These are phyloP conservation scores for Nesogale talazaci DNA, from an alignment of 2,113 vertebrate genomes.

Conservation along the genomic window DNA sequence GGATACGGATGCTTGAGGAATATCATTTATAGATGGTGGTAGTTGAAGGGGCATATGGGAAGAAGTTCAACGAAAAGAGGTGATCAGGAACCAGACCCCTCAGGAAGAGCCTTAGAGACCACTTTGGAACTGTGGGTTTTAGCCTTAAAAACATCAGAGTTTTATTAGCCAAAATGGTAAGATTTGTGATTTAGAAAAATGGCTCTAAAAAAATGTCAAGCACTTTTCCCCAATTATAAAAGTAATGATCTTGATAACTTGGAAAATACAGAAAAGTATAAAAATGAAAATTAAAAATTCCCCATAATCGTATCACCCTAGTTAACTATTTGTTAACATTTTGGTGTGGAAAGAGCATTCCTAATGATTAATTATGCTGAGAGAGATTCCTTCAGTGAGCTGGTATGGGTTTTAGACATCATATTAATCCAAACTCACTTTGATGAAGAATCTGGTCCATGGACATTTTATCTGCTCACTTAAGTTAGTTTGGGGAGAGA, in stretches of 20 bases:
- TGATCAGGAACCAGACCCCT: not conserved
- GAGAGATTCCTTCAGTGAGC: not conserved
- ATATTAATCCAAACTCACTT: rapidly evolving
- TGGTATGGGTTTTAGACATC: rapidly evolving
- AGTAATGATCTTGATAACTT: constrained; percentile 39
- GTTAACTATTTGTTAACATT: not conserved
- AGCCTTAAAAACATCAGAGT: not conserved
- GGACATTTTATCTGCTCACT: not conserved
- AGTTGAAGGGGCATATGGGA: not conserved
- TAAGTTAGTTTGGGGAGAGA: not conserved
- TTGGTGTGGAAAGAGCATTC: constrained; percentile 32
- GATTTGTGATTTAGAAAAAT: not conserved
- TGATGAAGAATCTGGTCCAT: not conserved
- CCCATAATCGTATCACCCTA: not conserved
- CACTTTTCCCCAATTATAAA: constrained; percentile 1
- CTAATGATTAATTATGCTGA: rapidly evolving
- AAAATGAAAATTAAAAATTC: not conserved
- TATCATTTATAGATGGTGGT: not conserved
- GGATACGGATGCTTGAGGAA: not conserved
- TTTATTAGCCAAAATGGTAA: not conserved
- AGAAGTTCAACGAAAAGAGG: not conserved
- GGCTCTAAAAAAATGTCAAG: not conserved
- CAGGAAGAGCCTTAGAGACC: not conserved
- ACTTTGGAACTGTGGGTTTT: too few relatives aligned
- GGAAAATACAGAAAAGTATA: constrained; percentile 59